These are phyloP conservation scores for Aethina tumida DNA, from an alignment of 1,140 invertebrate genomes.

Conservation along the genomic window DNA sequence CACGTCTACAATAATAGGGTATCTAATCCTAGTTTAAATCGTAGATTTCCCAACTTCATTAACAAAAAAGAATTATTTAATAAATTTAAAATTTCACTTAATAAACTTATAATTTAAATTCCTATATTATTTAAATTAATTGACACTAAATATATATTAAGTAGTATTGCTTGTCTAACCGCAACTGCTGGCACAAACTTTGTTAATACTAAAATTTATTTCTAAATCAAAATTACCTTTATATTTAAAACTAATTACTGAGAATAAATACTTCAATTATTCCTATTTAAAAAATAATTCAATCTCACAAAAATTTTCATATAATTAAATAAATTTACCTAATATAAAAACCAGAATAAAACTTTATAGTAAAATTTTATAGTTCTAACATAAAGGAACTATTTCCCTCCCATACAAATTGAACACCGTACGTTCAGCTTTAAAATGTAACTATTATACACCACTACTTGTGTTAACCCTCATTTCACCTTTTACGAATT, in stretches of 20 bases:
- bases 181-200: slow-evolving; percentile 48
- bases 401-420: too few relatives aligned
- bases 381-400: too few relatives aligned
- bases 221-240: slow-evolving; percentile 29
- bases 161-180: slow-evolving; percentile 39
- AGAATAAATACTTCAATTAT: too few relatives aligned
- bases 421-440: too few relatives aligned
- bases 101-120: slow-evolving; percentile 30
- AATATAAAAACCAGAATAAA: slow-evolving; percentile 27
- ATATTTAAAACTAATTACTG: slow-evolving; percentile 27
- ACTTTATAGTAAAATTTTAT: slow-evolving; percentile 17
- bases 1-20: slow-evolving; percentile 47
- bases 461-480: too few relatives aligned
- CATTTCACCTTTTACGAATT: too few relatives aligned
- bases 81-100: slow-evolving; percentile 31
- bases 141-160: slow-evolving; percentile 24
- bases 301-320: slow-evolving; percentile 30
- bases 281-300: slow-evolving; percentile 11
- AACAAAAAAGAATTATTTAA: slow-evolving; percentile 30
- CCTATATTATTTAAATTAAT: slow-evolving; percentile 25
- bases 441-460: too few relatives aligned
- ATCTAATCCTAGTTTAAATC: slow-evolving; percentile 53
- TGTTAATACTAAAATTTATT: slow-evolving; percentile 32
- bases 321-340: slow-evolving; percentile 19
- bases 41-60: slow-evolving; percentile 31